Percentiles rank a stretch among this genome's conserved stretches.
Evolutionary conservation across 2,888 invertebrate genomes (phyloP).

Genomic region (Sesia apiformis): DNA sequence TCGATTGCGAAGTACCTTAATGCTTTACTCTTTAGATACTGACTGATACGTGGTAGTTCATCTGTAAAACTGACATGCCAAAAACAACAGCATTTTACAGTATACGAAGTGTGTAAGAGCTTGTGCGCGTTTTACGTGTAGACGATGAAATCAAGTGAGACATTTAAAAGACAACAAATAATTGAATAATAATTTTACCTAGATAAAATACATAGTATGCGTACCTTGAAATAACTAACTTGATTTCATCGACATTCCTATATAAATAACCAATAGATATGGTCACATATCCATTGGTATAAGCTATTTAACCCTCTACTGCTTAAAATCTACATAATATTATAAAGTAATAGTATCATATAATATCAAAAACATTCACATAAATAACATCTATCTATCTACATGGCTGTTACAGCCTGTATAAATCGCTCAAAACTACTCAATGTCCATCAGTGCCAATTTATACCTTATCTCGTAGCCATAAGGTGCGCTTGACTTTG

Average conservation of each 20-base stretch:
- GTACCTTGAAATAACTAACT: too few relatives aligned
- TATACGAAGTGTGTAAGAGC: background rate
- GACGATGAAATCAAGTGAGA: background rate
- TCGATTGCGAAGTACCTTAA: too few relatives aligned
- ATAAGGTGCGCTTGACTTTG: constrained; percentile 23
- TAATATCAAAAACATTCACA: constrained; percentile 37
- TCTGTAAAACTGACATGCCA: too few relatives aligned
- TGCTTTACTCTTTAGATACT: too few relatives aligned
- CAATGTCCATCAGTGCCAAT: constrained; percentile 22
- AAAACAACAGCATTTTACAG: too few relatives aligned
- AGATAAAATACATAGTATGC: too few relatives aligned
- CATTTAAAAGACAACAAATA: too few relatives aligned
- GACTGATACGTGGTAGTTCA: too few relatives aligned
- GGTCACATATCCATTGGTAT: constrained; percentile 17
- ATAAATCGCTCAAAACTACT: constrained; percentile 17
- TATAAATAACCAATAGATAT: constrained; percentile 14
- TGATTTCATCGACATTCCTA: background rate
- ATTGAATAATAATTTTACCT: too few relatives aligned
- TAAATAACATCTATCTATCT: constrained; percentile 71
- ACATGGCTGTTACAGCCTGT: constrained; percentile 30
- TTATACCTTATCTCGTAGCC: constrained; percentile 9
- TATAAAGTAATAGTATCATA: constrained; percentile 20
- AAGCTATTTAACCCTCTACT: constrained; percentile 48
- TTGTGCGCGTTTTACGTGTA: background rate
- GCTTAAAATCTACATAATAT: constrained; percentile 28